Conservation (phyloP, 2,113 vertebrate genomes). For the Phodopus roborovskii region DNA sequence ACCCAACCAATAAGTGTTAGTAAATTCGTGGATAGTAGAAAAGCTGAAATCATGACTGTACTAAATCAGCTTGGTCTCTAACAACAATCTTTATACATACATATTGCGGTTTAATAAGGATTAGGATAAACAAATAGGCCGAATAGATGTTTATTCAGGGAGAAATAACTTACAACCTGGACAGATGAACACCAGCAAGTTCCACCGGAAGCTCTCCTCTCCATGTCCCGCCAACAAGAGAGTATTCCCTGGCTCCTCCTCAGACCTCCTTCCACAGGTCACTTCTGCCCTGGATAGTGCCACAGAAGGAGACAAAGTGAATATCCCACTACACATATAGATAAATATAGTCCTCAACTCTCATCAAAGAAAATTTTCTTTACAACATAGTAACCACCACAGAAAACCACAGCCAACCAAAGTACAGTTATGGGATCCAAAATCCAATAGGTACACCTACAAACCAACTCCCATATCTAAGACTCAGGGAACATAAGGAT, state of each 20-base stretch:
- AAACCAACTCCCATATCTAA: background rate
- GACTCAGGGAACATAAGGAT: background rate
- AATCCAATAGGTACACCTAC: background rate
- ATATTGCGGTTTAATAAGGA: no score
- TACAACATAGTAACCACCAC: background rate
- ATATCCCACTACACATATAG: no score
- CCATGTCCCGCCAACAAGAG: no score
- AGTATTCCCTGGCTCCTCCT: no score
- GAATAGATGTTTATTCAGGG: no score
- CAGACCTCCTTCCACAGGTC: no score
- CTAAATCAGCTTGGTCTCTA: background rate
- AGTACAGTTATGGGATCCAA: background rate
- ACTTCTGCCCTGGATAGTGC: no score
- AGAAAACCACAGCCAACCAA: background rate
- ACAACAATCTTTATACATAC: background rate
- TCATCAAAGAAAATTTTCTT: background rate
- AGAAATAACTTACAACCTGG: no score
- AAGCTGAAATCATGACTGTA: background rate
- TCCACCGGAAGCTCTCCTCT: no score
- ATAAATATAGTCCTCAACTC: background rate
- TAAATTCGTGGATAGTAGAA: background rate
- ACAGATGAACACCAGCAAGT: no score
- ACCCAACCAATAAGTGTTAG: background rate
- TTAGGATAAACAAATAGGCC: no score
- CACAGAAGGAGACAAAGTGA: no score